Conservation (phyloP, 2,888 invertebrate species). For the Crepidodera aurea region DNA sequence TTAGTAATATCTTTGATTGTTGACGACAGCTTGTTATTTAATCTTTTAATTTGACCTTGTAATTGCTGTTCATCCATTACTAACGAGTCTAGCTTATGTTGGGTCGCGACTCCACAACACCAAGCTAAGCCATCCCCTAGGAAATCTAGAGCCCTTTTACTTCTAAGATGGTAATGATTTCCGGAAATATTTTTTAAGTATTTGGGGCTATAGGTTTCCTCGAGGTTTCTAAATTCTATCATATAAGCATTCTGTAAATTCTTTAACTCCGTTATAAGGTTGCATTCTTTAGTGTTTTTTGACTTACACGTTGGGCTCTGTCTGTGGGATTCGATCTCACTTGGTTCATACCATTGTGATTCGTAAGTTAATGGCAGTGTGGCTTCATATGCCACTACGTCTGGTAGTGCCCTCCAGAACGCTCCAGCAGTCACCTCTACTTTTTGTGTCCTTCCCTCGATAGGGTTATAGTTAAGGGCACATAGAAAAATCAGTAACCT, state of each 20-base stretch:
- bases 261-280: neutral
- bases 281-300: neutral
- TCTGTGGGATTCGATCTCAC: neutral
- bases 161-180: no score
- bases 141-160: no score
- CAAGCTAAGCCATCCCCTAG: no score
- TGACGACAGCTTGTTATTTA: neutral
- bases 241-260: neutral
- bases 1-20: neutral
- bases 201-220: constrained; percentile 14
- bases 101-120: no score
- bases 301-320: neutral
- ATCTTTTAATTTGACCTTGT: neutral
- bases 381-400: constrained; percentile 31
- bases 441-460: no score
- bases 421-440: no score
- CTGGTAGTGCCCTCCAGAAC: constrained; percentile 34
- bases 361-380: constrained; percentile 25
- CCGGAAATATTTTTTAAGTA: no score
- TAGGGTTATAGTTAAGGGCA: no score
- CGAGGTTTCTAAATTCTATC: neutral
- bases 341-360: constrained; percentile 1
- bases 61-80: no score
- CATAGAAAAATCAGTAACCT: no score
- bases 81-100: no score